Conservation (phyloP, 2,888 invertebrate genomes). For the Lamellibrachia columna region DNA sequence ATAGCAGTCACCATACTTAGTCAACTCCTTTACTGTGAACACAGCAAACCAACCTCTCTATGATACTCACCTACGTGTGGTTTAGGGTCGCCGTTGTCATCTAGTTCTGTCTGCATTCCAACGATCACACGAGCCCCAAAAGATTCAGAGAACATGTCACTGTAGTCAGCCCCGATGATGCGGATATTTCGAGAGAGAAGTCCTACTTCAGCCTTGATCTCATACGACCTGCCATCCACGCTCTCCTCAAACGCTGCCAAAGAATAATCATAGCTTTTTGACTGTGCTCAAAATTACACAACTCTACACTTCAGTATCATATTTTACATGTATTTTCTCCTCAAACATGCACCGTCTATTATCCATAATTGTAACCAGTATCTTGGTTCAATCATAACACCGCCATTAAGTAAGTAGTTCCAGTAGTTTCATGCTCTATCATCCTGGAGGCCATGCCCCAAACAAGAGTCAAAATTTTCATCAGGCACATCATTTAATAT, state of each 20-base stretch:
- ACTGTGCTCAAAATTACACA: not conserved
- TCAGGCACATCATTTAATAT: too few species aligned
- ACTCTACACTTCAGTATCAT: not conserved
- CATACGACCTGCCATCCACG: slow-evolving; percentile 27
- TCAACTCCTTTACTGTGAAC: too few species aligned
- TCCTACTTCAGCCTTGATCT: slow-evolving; percentile 57
- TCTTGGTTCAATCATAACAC: not conserved
- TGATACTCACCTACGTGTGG: not conserved
- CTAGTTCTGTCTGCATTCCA: slow-evolving; percentile 27
- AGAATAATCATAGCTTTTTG: not conserved
- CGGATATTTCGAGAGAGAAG: too few species aligned
- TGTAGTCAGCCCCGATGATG: slow-evolving; percentile 30
- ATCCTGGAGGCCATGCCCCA: too few species aligned
- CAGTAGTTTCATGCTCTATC: not conserved
- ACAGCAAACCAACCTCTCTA: not conserved
- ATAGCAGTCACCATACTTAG: too few species aligned
- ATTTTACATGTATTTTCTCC: too few species aligned
- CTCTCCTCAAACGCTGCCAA: not conserved
- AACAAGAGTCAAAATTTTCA: too few species aligned
- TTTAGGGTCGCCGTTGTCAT: not conserved
- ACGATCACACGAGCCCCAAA: slow-evolving; percentile 45
- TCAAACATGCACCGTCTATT: not conserved
- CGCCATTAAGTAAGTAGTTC: not conserved
- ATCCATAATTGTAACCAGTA: not conserved
- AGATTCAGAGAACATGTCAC: slow-evolving; percentile 28